phyloP scores from a whole-genome alignment of 2,888 invertebrate species.

The Melanophora roralis region DNA sequence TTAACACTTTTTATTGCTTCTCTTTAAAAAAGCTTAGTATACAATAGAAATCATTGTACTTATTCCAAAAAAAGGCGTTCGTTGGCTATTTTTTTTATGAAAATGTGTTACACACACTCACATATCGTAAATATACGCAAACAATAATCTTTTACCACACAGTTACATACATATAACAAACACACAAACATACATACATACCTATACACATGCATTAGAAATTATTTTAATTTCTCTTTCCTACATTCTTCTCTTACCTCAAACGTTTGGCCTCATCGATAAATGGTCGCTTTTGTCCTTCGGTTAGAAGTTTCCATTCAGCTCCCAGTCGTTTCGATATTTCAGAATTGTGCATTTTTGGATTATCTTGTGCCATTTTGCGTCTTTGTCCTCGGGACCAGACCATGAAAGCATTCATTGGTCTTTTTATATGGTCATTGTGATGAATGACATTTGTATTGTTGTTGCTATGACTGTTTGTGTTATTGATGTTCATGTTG shows the following conservation, averaged over 20 bases:
- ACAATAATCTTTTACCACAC: too few species aligned
- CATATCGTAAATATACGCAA: not conserved
- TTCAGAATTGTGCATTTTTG: conserved; percentile 94
- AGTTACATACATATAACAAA: too few species aligned
- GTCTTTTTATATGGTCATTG: conserved; percentile 91
- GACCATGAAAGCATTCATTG: conserved; percentile 99
- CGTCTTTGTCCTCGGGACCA: conserved; percentile 95
- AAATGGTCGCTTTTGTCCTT: conserved; percentile 93
- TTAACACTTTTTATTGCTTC: too few species aligned
- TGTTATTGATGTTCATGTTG: conserved; percentile 33
- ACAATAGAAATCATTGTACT: too few species aligned
- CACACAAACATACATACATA: not conserved
- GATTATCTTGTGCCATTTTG: conserved; percentile 96
- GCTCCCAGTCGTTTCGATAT: conserved; percentile 93
- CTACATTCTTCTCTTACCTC: conserved; percentile 78
- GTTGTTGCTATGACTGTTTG: conserved; percentile 41
- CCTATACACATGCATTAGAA: not conserved
- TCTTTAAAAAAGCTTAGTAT: too few species aligned
- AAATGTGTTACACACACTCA: not conserved
- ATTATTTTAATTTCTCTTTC: not conserved
- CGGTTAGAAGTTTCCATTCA: conserved; percentile 94
- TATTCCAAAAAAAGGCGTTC: too few species aligned
- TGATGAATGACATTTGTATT: conserved; percentile 63
- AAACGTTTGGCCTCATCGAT: conserved; percentile 96
- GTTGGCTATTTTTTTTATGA: too few species aligned